Conservation (phyloP, 37 sponge, comb jelly and placozoan genomes). For the Halisarca cf. caerulea region DNA sequence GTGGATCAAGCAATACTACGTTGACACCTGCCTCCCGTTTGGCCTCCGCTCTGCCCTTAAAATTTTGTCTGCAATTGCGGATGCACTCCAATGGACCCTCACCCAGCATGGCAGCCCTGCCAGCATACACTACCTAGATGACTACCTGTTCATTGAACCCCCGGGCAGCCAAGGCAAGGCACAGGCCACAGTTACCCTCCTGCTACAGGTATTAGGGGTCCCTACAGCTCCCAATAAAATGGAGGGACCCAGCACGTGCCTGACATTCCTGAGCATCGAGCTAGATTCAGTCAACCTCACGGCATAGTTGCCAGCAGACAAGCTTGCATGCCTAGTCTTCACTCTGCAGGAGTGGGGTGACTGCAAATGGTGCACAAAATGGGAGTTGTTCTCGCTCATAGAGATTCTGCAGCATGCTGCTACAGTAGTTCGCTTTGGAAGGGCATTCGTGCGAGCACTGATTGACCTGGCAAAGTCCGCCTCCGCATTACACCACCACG, state of each 20-base stretch:
- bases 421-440: slow-evolving; percentile 20
- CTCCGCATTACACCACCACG: neutral
- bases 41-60: slow-evolving; percentile 44
- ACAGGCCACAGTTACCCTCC: neutral
- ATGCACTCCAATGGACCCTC: slow-evolving; percentile 25
- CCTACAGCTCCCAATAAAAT: slow-evolving; percentile 39
- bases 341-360: neutral
- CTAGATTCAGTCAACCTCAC: slow-evolving; percentile 23
- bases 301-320: slow-evolving; percentile 21
- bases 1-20: slow-evolving; percentile 19
- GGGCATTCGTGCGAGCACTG: slow-evolving; percentile 18
- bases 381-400: slow-evolving; percentile 36
- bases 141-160: slow-evolving; percentile 18
- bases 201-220: too few relatives aligned
- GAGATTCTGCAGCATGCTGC: slow-evolving; percentile 38
- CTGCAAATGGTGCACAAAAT: slow-evolving; percentile 13
- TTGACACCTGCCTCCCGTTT: slow-evolving; percentile 41
- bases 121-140: slow-evolving; percentile 36
- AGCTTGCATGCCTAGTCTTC: neutral
- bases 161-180: neutral
- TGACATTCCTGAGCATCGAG: slow-evolving; percentile 34
- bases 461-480: neutral
- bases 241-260: slow-evolving; percentile 24
- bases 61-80: slow-evolving; percentile 27
- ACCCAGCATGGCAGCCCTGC: neutral